Conservation (phyloP, 2,113 vertebrate genomes). For the Monopterus albus region DNA sequence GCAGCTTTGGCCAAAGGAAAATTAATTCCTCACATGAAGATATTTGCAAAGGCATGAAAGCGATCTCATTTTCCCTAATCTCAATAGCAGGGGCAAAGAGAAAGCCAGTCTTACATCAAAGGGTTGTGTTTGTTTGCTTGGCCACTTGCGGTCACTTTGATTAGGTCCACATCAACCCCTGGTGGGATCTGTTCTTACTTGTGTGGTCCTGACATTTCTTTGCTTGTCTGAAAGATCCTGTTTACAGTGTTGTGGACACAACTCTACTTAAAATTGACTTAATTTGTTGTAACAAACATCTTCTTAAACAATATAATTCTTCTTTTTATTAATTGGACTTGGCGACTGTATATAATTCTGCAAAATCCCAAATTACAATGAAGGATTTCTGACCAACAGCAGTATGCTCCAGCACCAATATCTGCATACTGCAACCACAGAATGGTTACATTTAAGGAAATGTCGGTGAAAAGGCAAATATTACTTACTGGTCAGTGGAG, state of each 20-base stretch:
- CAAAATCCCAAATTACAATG: too few relatives aligned
- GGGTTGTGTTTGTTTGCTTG: slow-evolving; percentile 61
- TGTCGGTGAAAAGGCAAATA: too few relatives aligned
- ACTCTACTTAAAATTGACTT: background rate
- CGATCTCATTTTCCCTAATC: slow-evolving; percentile 65
- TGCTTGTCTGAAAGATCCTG: slow-evolving; percentile 15
- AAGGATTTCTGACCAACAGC: too few relatives aligned
- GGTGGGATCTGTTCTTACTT: slow-evolving; percentile 29
- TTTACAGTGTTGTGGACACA: background rate
- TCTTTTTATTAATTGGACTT: background rate
- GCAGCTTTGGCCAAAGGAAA: slow-evolving; percentile 69
- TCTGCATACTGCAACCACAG: too few relatives aligned
- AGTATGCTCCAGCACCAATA: too few relatives aligned
- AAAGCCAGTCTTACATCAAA: slow-evolving; percentile 68
- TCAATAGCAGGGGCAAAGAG: slow-evolving; percentile 51
- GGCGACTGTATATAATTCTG: background rate
- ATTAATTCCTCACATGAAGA: slow-evolving; percentile 72
- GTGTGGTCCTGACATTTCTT: slow-evolving; percentile 56
- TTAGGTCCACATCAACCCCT: slow-evolving; percentile 57
- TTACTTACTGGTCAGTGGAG: too few relatives aligned
- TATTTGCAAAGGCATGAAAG: slow-evolving; percentile 75
- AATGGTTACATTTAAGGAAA: too few relatives aligned
- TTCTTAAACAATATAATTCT: background rate
- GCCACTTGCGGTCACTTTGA: slow-evolving; percentile 67
- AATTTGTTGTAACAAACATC: background rate